Base-by-base conservation (phyloP, 2,113 vertebrate genomes). In the Ceyx melanurus region DNA sequence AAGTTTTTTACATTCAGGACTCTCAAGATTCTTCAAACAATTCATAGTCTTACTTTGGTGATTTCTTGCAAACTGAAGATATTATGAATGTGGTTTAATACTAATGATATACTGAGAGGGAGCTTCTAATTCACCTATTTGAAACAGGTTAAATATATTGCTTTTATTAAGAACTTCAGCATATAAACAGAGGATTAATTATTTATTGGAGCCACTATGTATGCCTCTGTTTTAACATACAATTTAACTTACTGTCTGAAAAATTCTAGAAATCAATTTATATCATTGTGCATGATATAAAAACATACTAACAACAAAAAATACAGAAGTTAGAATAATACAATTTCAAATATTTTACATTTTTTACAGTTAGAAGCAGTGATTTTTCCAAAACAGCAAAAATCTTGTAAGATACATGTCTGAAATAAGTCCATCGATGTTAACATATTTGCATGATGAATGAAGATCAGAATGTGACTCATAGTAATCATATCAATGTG, bases 221-320 rank as follows among this genome's bases (percentile, higher is more conserved):
- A 85, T 29, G 53, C 77, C 23, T 56, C 46, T 84, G 31, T 86
- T 89, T 88, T 80, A 83, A 89, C 31, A 80, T 46, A 94, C 42
- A 53, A 35, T 86, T 96, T 65, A 96, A 86, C 25, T 73, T 86
- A 82, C 14, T 93, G 75, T 89, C 92, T 85, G 90, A 96, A 97
- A 95, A 94, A 71, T 46, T 92, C 51, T 94, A 93, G 70, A 95
- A 96, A 96, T 90, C 88, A 94, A 88, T 35, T 29, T 25, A 61
- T 89, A 67, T 88, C 4, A 19, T 78, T 88, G 65, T 86, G 62
- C 9, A 18, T 80, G 56, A 90, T 93, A 97, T 95, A 97, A 96
- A 97, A 82, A 97, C 94, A 92, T 88, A 79, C 48, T 76, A 93
- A 45, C 81, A 95, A 93, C 93, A 86, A 95, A 95, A 95, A 91